phyloP scores from a whole-genome alignment of 2,113 vertebrate species.

The Spheniscus mendiculus region DNA sequence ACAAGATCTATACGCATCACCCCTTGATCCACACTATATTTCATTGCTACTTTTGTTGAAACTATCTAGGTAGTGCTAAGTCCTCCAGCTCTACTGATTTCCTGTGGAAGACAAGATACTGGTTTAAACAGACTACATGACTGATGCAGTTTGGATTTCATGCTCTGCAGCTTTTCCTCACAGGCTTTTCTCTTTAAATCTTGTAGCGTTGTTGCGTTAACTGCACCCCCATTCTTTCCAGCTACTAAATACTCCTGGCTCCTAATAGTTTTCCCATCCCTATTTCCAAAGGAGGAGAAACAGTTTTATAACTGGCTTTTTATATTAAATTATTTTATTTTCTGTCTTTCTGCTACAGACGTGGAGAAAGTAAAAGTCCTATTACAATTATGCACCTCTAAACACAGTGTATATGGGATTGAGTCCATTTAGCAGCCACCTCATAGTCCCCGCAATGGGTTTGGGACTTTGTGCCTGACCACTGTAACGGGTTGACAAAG shows the following conservation, averaged over 20 bases:
- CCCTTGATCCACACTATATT: background rate
- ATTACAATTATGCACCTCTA: background rate
- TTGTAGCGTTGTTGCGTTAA: background rate
- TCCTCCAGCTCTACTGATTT: background rate
- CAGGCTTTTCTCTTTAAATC: background rate
- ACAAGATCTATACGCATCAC: background rate
- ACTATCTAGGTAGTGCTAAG: background rate
- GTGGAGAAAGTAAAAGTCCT: background rate
- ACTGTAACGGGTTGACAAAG: background rate
- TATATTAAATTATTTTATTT: background rate
- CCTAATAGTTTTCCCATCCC: background rate
- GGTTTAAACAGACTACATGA: background rate
- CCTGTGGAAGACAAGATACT: background rate
- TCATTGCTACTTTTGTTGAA: background rate
- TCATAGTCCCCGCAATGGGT: background rate
- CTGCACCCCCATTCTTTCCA: background rate
- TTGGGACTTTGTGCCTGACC: background rate
- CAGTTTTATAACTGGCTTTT: background rate
- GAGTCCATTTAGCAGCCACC: background rate
- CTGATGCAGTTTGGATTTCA: background rate
- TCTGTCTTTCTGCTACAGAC: background rate
- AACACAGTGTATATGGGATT: background rate
- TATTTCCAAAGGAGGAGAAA: background rate
- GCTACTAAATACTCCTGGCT: background rate
- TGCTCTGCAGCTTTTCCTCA: background rate